Percentiles rank a stretch among this genome's conserved stretches.
Evolutionary conservation across 2,888 invertebrate species (phyloP).

Genomic region (Diogma glabrata): DNA sequence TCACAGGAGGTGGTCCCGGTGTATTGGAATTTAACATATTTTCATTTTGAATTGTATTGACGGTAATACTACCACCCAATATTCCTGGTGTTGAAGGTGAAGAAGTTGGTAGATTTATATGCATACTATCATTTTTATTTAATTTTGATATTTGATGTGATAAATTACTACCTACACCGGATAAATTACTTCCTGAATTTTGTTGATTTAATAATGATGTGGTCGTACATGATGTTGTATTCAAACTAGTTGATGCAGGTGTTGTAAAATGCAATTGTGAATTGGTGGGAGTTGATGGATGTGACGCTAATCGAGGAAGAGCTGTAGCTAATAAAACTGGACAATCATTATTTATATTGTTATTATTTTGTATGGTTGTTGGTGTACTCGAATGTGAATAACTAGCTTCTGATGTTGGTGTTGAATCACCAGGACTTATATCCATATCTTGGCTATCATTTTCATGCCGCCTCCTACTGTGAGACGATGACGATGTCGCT

Average conservation of each 20-base stretch:
- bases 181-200: conserved; percentile 8
- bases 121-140: conserved; percentile 13
- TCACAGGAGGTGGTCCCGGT: conserved; percentile 35
- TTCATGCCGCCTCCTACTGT: conserved; percentile 34
- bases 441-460: conserved; percentile 77
- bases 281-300: conserved; percentile 28
- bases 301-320: conserved; percentile 40
- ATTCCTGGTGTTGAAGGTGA: conserved; percentile 15
- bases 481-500: conserved; percentile 15
- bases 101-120: conserved; percentile 17
- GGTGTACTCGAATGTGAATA: conserved; percentile 41
- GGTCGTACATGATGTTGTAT: conserved; percentile 15
- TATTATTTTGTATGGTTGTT: conserved; percentile 25
- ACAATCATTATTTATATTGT: conserved; percentile 31
- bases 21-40: conserved; percentile 31
- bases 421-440: conserved; percentile 83
- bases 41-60: conserved; percentile 6
- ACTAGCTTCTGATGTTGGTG: conserved; percentile 72
- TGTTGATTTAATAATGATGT: conserved; percentile 12
- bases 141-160: conserved; percentile 16
- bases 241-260: conserved; percentile 21
- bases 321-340: conserved; percentile 43
- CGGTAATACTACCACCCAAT: not conserved
- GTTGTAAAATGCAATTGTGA: conserved; percentile 27
- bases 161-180: not conserved